A percentile compares a stretch with the other conserved stretches of the same genome.
Conservation (phyloP, 2,888 invertebrate genomes). For the Plebejus argus region DNA sequence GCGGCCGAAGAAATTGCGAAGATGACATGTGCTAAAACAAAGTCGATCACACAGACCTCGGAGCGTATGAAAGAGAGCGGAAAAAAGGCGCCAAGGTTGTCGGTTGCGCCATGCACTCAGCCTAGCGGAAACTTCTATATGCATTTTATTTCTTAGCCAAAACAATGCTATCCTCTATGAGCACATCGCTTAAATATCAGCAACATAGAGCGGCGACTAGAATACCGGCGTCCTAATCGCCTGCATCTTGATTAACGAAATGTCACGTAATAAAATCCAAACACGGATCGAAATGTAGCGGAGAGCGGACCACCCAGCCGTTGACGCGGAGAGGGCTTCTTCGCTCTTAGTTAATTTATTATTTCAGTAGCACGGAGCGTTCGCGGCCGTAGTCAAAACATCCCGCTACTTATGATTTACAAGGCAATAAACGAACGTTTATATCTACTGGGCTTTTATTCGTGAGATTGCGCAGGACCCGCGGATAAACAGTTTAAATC, state of each 20-base stretch:
- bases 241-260: conserved; percentile 24
- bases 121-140: conserved; percentile 61
- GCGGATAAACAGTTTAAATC: conserved; percentile 37
- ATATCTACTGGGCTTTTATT: conserved; percentile 75
- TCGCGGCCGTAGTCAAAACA: conserved; percentile 72
- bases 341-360: conserved; percentile 75
- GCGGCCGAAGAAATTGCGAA: conserved; percentile 37
- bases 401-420: conserved; percentile 74
- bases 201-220: not conserved
- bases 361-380: conserved; percentile 67
- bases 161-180: conserved; percentile 32
- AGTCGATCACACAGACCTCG: conserved; percentile 55
- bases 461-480: conserved; percentile 65
- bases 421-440: conserved; percentile 73
- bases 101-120: conserved; percentile 65
- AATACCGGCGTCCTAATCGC: conserved; percentile 15
- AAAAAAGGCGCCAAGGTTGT: conserved; percentile 77
- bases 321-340: conserved; percentile 64
- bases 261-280: conserved; percentile 29
- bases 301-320: conserved; percentile 68
- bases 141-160: conserved; percentile 39
- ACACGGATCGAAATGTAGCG: conserved; percentile 38
- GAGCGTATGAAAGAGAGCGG: conserved; percentile 77
- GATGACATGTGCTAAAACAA: conserved; percentile 45
- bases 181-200: not conserved